phyloP scores from a whole-genome alignment of 2,797 vertebrate species.

The Chromobotia macracanthus region DNA sequence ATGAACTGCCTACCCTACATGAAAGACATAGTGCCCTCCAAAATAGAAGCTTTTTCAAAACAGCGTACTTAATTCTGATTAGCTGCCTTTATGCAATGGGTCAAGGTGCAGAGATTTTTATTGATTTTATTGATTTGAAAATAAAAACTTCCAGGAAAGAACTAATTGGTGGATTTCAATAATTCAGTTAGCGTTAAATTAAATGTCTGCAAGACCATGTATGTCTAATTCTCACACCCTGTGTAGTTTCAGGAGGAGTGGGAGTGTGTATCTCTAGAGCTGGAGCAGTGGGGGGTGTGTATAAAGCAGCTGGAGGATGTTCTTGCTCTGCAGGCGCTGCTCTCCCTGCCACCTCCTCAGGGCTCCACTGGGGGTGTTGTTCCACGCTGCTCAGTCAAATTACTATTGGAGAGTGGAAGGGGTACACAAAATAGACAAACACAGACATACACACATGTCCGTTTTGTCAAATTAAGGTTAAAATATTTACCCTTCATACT shows the following conservation, averaged over 20 bases:
- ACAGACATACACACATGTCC: neutral
- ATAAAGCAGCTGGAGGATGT: constrained; percentile 93
- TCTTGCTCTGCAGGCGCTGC: constrained; percentile 89
- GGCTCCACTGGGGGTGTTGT: constrained; percentile 73
- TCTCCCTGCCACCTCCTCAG: constrained; percentile 75
- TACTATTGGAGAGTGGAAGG: constrained; percentile 89
- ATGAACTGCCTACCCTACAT: neutral
- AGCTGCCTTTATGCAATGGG: too few species aligned
- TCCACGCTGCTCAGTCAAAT: constrained; percentile 85
- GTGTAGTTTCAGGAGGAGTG: constrained; percentile 81
- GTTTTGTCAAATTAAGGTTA: neutral
- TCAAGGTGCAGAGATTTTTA: too few species aligned
- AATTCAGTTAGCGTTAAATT: too few species aligned
- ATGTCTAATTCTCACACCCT: neutral
- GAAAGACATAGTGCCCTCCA: too few species aligned
- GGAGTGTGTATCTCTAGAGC: constrained; percentile 94
- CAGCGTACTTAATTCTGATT: too few species aligned
- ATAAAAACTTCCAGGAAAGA: too few species aligned
- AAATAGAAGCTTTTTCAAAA: too few species aligned
- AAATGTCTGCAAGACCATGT: too few species aligned
- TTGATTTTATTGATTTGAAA: too few species aligned
- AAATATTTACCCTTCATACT: neutral
- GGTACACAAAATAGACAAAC: constrained; percentile 71
- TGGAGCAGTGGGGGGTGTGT: constrained; percentile 93
- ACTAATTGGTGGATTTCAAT: too few species aligned